These are phyloP conservation scores for Eumaeus atala DNA, from an alignment of 1,140 invertebrate genomes.

Conservation along the genomic window DNA sequence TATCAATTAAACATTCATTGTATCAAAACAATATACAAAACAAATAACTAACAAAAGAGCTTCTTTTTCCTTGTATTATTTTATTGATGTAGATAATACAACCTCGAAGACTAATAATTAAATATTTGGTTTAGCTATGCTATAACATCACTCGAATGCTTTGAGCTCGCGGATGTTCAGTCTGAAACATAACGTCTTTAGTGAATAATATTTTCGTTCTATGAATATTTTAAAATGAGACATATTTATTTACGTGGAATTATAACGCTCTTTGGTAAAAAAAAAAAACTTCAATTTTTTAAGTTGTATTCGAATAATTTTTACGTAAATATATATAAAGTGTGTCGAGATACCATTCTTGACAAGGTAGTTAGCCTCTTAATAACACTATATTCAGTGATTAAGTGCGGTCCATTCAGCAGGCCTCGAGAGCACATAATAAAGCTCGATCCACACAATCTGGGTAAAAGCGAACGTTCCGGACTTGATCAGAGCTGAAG, in stretches of 20 bases:
- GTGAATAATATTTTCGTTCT: neutral
- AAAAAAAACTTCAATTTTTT: neutral
- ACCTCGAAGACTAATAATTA: constrained; percentile 1
- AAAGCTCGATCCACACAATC: too few species aligned
- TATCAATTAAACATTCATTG: too few species aligned
- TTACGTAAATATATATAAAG: too few species aligned
- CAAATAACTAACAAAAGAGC: neutral
- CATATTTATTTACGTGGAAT: neutral
- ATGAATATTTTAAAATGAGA: neutral
- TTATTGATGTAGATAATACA: constrained; percentile 8
- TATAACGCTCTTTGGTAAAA: neutral
- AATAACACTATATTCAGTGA: too few species aligned
- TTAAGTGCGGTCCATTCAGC: too few species aligned
- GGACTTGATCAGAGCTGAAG: too few species aligned
- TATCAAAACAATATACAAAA: neutral
- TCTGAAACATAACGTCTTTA: neutral
- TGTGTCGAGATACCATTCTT: too few species aligned
- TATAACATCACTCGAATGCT: neutral
- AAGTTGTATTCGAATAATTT: neutral
- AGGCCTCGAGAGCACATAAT: too few species aligned
- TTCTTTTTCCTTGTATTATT: neutral
- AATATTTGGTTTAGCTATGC: neutral
- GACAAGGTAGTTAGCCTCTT: too few species aligned
- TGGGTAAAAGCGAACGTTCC: too few species aligned
- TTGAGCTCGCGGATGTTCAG: neutral